Evolutionary conservation across 2,113 vertebrate genomes (phyloP).

Genomic region (Coregonus clupeaformis): DNA sequence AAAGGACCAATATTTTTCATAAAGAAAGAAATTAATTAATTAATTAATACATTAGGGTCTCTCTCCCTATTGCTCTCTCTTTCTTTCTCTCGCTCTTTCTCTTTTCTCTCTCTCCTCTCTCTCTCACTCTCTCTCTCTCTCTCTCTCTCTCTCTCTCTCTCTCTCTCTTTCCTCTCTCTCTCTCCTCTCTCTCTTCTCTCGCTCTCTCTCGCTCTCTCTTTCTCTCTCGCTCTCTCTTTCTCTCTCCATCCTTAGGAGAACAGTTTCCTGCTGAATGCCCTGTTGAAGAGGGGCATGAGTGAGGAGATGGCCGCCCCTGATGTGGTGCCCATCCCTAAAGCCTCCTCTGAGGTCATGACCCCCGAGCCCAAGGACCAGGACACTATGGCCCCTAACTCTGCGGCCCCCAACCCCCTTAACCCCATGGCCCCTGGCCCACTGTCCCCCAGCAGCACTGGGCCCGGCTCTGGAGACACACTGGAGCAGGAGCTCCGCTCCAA

Average conservation of each 20-base stretch:
- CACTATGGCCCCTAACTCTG: slow-evolving; percentile 49
- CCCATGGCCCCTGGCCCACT: slow-evolving; percentile 39
- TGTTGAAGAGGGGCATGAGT: slow-evolving; percentile 64
- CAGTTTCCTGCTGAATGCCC: slow-evolving; percentile 60
- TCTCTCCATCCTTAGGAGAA: slow-evolving; percentile 61
- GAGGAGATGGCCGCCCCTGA: slow-evolving; percentile 55
- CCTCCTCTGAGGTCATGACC: slow-evolving; percentile 52
- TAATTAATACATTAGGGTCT: too few species aligned
- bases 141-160: not conserved
- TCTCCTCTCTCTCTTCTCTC: too few species aligned
- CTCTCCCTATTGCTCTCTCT: too few species aligned
- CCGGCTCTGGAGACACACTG: slow-evolving; percentile 37
- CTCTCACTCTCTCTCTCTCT: not conserved
- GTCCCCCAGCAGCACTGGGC: slow-evolving; percentile 27
- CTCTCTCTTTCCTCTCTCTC: not conserved
- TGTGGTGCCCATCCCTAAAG: slow-evolving; percentile 28
- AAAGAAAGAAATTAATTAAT: too few species aligned
- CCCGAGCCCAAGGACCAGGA: slow-evolving; percentile 56
- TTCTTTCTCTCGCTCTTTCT: not conserved
- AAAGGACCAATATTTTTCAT: not conserved
- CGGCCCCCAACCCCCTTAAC: slow-evolving; percentile 20
- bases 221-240: not conserved
- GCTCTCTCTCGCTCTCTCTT: too few species aligned
- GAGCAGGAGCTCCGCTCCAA: slow-evolving; percentile 78
- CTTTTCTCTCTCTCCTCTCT: not conserved